Base-by-base conservation (phyloP, 92 coral and sea anemone genomes). In the Umimayanthus chanpuru region DNA sequence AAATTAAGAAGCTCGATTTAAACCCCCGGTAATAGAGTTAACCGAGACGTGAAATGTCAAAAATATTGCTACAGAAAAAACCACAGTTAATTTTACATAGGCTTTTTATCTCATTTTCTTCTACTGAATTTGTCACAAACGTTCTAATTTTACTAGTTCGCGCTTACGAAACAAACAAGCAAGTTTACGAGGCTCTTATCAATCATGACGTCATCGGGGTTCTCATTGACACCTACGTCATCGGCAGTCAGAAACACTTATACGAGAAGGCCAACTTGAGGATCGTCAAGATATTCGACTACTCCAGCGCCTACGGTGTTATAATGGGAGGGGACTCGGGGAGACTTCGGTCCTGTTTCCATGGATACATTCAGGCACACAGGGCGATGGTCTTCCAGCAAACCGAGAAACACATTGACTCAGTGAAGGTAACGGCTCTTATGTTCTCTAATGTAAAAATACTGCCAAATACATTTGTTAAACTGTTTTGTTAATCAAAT, bases 291-390 rank as follows among this genome's bases (percentile, higher is more conserved):
- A 73, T 89, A 32, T 89, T 67, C 75, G 88, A 92, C 78, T 78
- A 80, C 85, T 86, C 88, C 66, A 77, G 90, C n/a, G 94, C 94
- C 16, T 92, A 89, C 72, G 94, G 94, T 47, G 90, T 92, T 11
- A 92, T 89, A 20, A 61, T 89, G 89, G 94, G 92, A 21, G 94
- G 94, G 23, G 89, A 81, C n/a, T 92, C 94, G 23, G 73, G 82
- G 25, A 89, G 88, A 89, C 66, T 92, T 20, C 89, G 81, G 36
- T 61, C 36, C 18, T 92, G 94, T 61, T 89, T 92, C 75, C 73
- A 80, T 76, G 36, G 80, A 6, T 92, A 92, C 86, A 53, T 92
- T 41, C 90, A 86, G 90, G 77, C 53, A 6, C 84, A 89, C 85
- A 71, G 90, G 49, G 90, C 77, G 9, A 78, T 80, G 32, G 85